A percentile compares a stretch with the other conserved stretches of the same genome.
These are phyloP conservation scores for Vespertilio murinus DNA, from an alignment of 2,797 vertebrate genomes.

Conservation along the genomic window DNA sequence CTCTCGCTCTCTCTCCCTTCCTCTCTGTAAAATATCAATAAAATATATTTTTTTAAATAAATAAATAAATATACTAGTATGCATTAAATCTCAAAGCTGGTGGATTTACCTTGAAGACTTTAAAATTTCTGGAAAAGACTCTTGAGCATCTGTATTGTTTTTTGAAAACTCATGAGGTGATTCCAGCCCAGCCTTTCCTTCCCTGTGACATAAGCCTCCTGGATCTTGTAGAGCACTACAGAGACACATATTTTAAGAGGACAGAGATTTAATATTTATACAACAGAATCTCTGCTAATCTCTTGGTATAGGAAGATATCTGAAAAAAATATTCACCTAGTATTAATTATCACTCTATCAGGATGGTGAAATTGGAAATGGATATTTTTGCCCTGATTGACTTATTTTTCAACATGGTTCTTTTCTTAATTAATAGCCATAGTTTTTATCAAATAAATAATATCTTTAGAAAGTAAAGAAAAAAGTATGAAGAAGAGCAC, in stretches of 20 bases:
- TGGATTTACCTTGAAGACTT: background rate
- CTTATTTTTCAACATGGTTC: background rate
- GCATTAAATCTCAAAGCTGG: background rate
- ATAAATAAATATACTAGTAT: background rate
- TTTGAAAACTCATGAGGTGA: background rate
- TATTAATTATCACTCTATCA: background rate
- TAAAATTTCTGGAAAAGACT: background rate
- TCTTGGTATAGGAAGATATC: background rate
- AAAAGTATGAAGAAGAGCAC: background rate
- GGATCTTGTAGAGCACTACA: background rate
- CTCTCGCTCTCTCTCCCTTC: too few relatives aligned
- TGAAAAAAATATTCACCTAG: background rate
- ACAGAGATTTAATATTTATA: background rate
- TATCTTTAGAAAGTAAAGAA: background rate
- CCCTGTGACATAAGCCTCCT: background rate
- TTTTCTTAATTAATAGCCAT: conserved; percentile 18
- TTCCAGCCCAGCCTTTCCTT: background rate
- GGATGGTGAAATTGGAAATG: background rate
- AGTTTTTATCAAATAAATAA: background rate
- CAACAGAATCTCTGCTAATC: background rate
- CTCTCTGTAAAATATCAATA: too few relatives aligned
- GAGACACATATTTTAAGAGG: background rate
- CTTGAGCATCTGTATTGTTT: background rate
- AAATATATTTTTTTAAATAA: background rate
- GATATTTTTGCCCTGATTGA: background rate